A percentile compares a stretch with the other conserved stretches of the same genome.
Conservation (phyloP, 2,888 invertebrate genomes). For the Melanophora roralis region DNA sequence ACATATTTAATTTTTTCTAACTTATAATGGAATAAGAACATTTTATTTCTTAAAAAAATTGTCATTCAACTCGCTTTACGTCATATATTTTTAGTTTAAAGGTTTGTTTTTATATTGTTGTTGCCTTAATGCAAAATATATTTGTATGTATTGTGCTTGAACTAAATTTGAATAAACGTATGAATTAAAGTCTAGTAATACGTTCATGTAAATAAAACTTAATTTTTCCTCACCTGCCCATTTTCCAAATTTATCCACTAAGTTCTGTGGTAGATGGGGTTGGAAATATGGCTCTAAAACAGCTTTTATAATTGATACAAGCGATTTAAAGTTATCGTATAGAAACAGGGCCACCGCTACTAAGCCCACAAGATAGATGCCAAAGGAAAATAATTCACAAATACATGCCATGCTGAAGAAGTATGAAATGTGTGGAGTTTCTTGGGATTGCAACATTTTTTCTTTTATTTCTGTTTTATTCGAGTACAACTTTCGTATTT, state of each 20-base stretch:
- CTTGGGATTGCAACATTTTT: slow-evolving; percentile 19
- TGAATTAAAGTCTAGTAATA: too few species aligned
- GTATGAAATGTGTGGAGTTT: slow-evolving; percentile 24
- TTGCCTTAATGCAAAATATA: too few species aligned
- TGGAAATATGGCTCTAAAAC: slow-evolving; percentile 83
- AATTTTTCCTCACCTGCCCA: slow-evolving; percentile 87
- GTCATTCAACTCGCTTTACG: too few species aligned
- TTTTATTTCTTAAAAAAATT: too few species aligned
- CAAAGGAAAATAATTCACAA: slow-evolving; percentile 68
- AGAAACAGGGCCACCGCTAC: slow-evolving; percentile 68
- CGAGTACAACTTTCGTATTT: not conserved
- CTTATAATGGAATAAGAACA: too few species aligned
- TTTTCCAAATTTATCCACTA: slow-evolving; percentile 85
- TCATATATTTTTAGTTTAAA: too few species aligned
- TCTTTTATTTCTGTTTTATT: too few species aligned
- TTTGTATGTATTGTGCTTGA: too few species aligned
- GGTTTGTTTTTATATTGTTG: too few species aligned
- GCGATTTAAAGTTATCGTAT: slow-evolving; percentile 81
- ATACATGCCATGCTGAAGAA: slow-evolving; percentile 70
- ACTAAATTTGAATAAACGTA: too few species aligned
- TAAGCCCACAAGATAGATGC: slow-evolving; percentile 70
- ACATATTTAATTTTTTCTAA: too few species aligned
- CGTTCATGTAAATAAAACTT: too few species aligned
- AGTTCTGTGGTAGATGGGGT: slow-evolving; percentile 80
- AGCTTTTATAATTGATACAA: slow-evolving; percentile 80